Evolutionary conservation across 2,888 invertebrate genomes (phyloP), one percentile per base, ranked within the genome.

Genomic region (Physocephala rufipes): DNA sequence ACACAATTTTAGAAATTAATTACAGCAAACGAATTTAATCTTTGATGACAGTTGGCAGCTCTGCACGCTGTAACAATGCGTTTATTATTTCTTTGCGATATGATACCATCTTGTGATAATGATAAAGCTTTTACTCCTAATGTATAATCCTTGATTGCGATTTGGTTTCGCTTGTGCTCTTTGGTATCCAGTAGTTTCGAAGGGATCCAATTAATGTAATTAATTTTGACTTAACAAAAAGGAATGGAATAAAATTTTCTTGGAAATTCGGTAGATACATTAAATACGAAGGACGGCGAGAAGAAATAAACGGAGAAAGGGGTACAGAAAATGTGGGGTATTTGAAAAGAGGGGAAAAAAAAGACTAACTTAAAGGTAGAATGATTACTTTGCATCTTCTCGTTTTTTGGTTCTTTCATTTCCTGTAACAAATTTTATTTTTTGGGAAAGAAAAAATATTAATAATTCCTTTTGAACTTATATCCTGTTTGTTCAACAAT

Each of bases 141-240:
- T 19, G 53, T 21, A 21, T 21, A 53, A 24, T 21, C 53, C 4
- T 53, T n/a, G 53, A 53, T 53, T 53, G 53, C 53, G 21, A 21
- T n/a, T 53, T 21, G 5, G 36, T 9, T 21, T 12, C 53, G n/a
- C n/a, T 12, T 2, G 21, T 9, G 5, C 24, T 4, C 4, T 36
- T 19, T 21, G 12, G 53, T 2, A 19, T 53, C 21, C 53, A 53
- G 53, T 21, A 15, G 53, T 21, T 53, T 53, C 21, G 12, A 24
- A 53, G 2, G 53, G 21, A 53, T 53, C 21, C 53, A 21, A 53
- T 53, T 53, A 53, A 53, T 21, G 53, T 53, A 53, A 53, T 53
- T 53, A 53, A 53, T 53, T 53, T 53, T 21, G 1, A 59, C 9
- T 36, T 9, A 9, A 36, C 5, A 36, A n/a, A 36, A 36, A 36